A percentile compares a stretch with the other conserved stretches of the same genome.
These are phyloP conservation scores for Agriopis aurantiaria DNA, from an alignment of 2,888 invertebrate species.

Conservation along the genomic window DNA sequence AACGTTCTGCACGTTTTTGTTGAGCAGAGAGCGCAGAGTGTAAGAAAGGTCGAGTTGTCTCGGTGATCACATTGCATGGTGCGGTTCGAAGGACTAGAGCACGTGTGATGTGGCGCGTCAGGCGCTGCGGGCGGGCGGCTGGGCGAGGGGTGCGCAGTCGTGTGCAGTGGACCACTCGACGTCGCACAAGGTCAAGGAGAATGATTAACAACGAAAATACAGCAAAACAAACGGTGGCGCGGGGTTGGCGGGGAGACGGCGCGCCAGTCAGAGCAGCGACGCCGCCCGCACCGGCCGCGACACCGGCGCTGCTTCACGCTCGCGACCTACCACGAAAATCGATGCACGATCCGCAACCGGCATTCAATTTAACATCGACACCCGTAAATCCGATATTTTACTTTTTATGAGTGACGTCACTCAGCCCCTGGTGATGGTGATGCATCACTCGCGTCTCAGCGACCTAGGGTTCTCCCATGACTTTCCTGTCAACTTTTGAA, in stretches of 20 bases:
- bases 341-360: slow-evolving; percentile 83
- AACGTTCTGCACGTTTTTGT: too few species aligned
- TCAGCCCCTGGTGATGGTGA: slow-evolving; percentile 66
- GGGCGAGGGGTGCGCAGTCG: slow-evolving; percentile 82
- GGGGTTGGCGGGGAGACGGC: slow-evolving; percentile 73
- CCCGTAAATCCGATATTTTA: slow-evolving; percentile 67
- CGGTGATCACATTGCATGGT: slow-evolving; percentile 52
- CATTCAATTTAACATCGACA: slow-evolving; percentile 66
- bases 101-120: slow-evolving; percentile 80
- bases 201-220: slow-evolving; percentile 87
- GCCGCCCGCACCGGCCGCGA: slow-evolving; percentile 80
- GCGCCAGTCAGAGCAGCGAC: slow-evolving; percentile 82
- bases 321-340: slow-evolving; percentile 81
- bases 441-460: slow-evolving; percentile 60
- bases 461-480: slow-evolving; percentile 59
- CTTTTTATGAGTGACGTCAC: slow-evolving; percentile 66
- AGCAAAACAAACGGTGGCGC: slow-evolving; percentile 85
- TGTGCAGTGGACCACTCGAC: slow-evolving; percentile 86
- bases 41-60: slow-evolving; percentile 53
- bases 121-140: slow-evolving; percentile 71
- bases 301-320: slow-evolving; percentile 63
- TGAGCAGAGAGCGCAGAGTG: slow-evolving; percentile 35
- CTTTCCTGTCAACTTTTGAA: slow-evolving; percentile 55
- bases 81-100: slow-evolving; percentile 60
- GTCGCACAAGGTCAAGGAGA: slow-evolving; percentile 87